A percentile compares a stretch with the other conserved stretches of the same genome.
Evolutionary conservation across 2,113 vertebrate species (phyloP).

Genomic region (Catharus fuscescens): DNA sequence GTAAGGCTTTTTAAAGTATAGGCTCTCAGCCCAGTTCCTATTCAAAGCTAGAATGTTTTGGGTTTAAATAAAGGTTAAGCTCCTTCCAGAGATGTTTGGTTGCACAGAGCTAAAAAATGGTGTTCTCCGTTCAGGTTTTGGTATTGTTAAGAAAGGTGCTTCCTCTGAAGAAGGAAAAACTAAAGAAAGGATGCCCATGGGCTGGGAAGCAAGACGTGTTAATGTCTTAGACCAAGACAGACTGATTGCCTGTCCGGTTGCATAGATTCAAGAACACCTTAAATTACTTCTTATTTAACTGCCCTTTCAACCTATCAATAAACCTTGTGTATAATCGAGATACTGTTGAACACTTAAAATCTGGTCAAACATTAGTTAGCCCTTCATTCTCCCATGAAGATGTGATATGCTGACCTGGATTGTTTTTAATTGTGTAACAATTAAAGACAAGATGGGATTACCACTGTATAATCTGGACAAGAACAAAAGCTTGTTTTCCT

Average conservation of each 20-base stretch:
- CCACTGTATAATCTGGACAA: not conserved
- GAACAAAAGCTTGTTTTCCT: constrained; percentile 23
- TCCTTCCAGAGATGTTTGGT: not conserved
- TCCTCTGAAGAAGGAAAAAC: not conserved
- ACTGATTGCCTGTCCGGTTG: not conserved
- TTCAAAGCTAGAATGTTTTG: not conserved
- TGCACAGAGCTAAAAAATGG: not conserved
- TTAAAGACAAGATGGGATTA: not conserved
- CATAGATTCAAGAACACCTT: not conserved
- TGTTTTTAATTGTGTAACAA: not conserved
- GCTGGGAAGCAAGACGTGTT: not conserved
- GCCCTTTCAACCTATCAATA: not conserved
- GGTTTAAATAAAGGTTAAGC: not conserved
- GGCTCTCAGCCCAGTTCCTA: not conserved
- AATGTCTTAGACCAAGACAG: not conserved
- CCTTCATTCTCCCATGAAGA: not conserved
- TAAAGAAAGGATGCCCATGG: not conserved
- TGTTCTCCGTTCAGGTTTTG: not conserved
- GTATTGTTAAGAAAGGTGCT: not conserved
- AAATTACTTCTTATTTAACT: not conserved
- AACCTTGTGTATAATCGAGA: not conserved
- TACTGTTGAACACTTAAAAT: not conserved
- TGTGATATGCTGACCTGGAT: not conserved
- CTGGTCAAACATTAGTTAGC: not conserved
- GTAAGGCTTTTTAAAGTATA: constrained; percentile 66